phyloP scores from a whole-genome alignment of 2,888 invertebrate genomes.

The Agriopis aurantiaria region DNA sequence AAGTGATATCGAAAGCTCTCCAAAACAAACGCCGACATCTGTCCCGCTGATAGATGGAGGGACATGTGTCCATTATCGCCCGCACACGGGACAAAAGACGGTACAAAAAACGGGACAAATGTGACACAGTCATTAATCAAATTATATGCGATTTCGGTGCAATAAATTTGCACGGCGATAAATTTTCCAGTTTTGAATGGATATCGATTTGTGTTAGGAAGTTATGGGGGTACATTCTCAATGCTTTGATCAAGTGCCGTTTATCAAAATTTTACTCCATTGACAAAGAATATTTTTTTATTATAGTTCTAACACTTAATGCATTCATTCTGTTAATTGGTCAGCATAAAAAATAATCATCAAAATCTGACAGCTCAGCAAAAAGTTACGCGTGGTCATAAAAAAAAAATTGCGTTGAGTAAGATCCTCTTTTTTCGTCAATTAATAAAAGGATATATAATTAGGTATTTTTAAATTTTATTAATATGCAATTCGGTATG shows the following conservation, averaged over 20 bases:
- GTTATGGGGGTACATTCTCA: slow-evolving; percentile 37
- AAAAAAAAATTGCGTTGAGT: no score
- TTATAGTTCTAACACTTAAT: no score
- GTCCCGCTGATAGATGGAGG: slow-evolving; percentile 75
- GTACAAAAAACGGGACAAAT: slow-evolving; percentile 54
- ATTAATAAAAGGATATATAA: no score
- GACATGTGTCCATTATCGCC: slow-evolving; percentile 83
- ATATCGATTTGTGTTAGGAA: slow-evolving; percentile 41
- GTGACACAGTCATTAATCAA: slow-evolving; percentile 77
- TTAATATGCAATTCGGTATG: no score
- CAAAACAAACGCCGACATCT: slow-evolving; percentile 50
- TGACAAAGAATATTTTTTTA: background rate
- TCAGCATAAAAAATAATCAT: no score
- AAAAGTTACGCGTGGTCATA: no score
- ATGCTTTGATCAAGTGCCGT: slow-evolving; percentile 14
- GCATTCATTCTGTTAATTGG: background rate
- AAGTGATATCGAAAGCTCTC: slow-evolving; percentile 63
- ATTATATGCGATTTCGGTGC: slow-evolving; percentile 68
- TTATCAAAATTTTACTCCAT: background rate
- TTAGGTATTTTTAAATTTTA: no score
- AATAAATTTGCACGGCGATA: slow-evolving; percentile 60
- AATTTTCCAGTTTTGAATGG: slow-evolving; percentile 51
- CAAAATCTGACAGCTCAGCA: no score
- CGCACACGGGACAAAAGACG: slow-evolving; percentile 46
- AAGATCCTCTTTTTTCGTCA: no score